Evolutionary conservation across 2,797 vertebrate species (phyloP), one percentile per base, ranked within the genome.

Genomic region (Adrianichthys oophorus): DNA sequence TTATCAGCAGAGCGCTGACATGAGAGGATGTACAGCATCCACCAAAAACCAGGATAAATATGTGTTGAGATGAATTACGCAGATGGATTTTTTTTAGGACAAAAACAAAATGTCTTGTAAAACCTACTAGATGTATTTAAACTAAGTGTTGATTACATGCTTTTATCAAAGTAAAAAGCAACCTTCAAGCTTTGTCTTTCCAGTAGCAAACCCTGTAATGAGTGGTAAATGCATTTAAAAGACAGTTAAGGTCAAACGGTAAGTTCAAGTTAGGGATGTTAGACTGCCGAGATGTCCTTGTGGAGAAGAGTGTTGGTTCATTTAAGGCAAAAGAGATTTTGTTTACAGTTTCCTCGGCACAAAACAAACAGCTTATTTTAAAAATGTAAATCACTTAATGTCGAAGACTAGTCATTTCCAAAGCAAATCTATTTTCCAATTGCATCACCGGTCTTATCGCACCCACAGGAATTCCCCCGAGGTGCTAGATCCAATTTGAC

Each of bases 1-100:
- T 62, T 6, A 68, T 76, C 75, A 76, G 76, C 52, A 72, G 67
- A 83, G 70, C 57, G 40, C 61, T 29, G 18, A 45, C 56, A 32
- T 0, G 48, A 44, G 51, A 55, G 41, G 56, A 53, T 18, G 54
- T 17, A 32, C 0, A 15, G 42, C 19, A 51, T 26, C 12, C 32
- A 37, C 32, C 32, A 37, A 13, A 37, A 37, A 12, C 32, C 12
- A 13, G 32, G 32, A 37, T 12, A 37, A 37, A 37, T 37, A 37
- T 37, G 32, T 13, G 32, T 12, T 37, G 32, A 26, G 7, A 37
- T 37, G 10, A 37, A 13, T 10, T 37, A 3, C 32, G 10, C 32
- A 37, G 3, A 37, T 12, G 32, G 26, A 5, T 47, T 45, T 54
- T 43, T 48, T 17, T 17, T 16, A 16, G 50, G 45, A 44, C 15